Percentiles rank a stretch among this genome's conserved stretches.
Conservation (phyloP, 2,113 vertebrate species). For the Sinocyclocheilus anophthalmus region DNA sequence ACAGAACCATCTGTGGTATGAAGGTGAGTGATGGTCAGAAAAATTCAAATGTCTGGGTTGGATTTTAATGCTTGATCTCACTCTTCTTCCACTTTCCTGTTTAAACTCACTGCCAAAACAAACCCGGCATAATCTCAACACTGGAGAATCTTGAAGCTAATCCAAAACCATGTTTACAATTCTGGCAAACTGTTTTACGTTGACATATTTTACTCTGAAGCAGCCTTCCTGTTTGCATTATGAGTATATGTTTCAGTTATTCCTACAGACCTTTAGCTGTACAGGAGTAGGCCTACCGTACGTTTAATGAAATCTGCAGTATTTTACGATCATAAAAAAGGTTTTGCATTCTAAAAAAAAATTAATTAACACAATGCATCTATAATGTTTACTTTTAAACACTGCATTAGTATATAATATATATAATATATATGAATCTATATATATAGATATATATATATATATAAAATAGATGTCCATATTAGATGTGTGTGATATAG, state of each 20-base stretch:
- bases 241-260: slow-evolving; percentile 31
- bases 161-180: slow-evolving; percentile 35
- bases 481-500: too few relatives aligned
- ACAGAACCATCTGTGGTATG: neutral
- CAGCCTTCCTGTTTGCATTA: slow-evolving; percentile 38
- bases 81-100: slow-evolving; percentile 38
- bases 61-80: slow-evolving; percentile 8
- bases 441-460: neutral
- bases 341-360: neutral
- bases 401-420: too few relatives aligned
- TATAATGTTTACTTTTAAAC: neutral
- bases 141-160: slow-evolving; percentile 17
- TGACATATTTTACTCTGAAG: slow-evolving; percentile 18
- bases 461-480: neutral
- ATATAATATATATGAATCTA: too few relatives aligned
- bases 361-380: neutral
- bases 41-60: slow-evolving; percentile 17
- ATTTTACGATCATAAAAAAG: neutral
- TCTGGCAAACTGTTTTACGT: slow-evolving; percentile 24
- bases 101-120: slow-evolving; percentile 31
- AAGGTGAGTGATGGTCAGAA: neutral
- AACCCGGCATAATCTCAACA: slow-evolving; percentile 28
- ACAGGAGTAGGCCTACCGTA: neutral
- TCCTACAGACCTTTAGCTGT: neutral
- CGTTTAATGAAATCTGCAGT: neutral